A percentile compares a stretch with the other conserved stretches of the same genome.
Conservation (phyloP, 1,140 invertebrate species). For the Pentalonia nigronervosa region DNA sequence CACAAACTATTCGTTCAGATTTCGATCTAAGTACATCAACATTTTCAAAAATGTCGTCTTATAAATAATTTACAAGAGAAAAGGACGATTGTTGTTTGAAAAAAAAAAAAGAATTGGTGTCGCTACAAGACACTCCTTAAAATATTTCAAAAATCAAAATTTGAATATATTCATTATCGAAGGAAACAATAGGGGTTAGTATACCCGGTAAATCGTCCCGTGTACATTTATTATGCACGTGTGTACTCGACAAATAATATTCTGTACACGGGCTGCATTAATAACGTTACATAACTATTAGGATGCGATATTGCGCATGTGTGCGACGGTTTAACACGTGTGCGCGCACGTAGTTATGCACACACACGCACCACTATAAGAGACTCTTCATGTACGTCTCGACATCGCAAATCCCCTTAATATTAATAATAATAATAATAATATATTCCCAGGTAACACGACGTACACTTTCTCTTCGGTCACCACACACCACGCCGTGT, state of each 20-base stretch:
- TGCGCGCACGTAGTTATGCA: no score
- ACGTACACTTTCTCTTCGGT: constrained; percentile 43
- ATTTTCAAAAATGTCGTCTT: neutral
- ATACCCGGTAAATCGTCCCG: neutral
- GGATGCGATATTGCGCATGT: constrained; percentile 15
- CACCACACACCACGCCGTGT: neutral
- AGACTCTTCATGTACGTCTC: neutral
- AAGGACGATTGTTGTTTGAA: no score
- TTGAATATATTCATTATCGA: neutral
- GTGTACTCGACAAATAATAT: neutral
- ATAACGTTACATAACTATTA: neutral
- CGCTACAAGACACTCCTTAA: neutral
- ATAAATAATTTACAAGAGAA: no score
- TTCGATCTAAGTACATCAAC: neutral
- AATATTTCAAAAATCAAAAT: neutral
- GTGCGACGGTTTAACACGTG: neutral
- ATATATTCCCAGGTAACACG: constrained; percentile 15
- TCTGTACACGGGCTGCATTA: neutral
- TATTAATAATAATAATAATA: constrained; percentile 18
- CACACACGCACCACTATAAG: neutral
- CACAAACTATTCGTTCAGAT: neutral
- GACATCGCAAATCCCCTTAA: constrained; percentile 19
- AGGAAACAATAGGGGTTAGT: neutral
- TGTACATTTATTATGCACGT: neutral
- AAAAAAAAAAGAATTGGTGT: neutral